Percentiles rank a stretch among this genome's conserved stretches.
These are phyloP conservation scores for Leuciscus idus DNA, from an alignment of 2,113 vertebrate species.

Conservation along the genomic window DNA sequence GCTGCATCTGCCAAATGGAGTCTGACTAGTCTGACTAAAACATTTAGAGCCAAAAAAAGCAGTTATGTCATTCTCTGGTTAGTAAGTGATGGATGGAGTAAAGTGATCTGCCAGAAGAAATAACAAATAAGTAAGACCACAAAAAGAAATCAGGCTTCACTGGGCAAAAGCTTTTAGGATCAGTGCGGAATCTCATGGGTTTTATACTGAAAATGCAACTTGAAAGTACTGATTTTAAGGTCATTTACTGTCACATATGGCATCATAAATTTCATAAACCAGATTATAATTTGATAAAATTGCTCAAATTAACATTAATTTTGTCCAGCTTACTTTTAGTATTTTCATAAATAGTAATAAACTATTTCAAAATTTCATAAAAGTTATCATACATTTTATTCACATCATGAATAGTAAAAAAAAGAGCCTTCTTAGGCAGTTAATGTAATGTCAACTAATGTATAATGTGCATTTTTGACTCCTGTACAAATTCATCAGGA, in stretches of 20 bases:
- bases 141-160: conserved; percentile 24
- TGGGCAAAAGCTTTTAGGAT: conserved; percentile 23
- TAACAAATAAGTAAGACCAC: background rate
- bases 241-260: background rate
- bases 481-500: background rate
- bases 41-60: conserved; percentile 19
- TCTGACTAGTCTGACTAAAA: conserved; percentile 44
- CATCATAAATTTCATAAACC: background rate
- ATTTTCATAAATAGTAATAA: background rate
- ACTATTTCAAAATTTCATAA: no score
- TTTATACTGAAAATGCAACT: background rate
- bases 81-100: conserved; percentile 14
- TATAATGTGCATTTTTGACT: background rate
- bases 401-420: background rate
- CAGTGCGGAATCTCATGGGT: background rate
- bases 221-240: conserved; percentile 3
- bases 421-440: background rate
- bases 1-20: conserved; percentile 26
- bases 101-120: background rate
- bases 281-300: background rate
- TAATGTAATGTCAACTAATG: background rate
- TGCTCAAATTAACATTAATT: background rate
- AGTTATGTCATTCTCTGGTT: conserved; percentile 30
- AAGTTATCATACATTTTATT: background rate
- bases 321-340: background rate